Evolutionary conservation across 2,113 vertebrate species (phyloP).

Genomic region (Balaenoptera acutorostrata): DNA sequence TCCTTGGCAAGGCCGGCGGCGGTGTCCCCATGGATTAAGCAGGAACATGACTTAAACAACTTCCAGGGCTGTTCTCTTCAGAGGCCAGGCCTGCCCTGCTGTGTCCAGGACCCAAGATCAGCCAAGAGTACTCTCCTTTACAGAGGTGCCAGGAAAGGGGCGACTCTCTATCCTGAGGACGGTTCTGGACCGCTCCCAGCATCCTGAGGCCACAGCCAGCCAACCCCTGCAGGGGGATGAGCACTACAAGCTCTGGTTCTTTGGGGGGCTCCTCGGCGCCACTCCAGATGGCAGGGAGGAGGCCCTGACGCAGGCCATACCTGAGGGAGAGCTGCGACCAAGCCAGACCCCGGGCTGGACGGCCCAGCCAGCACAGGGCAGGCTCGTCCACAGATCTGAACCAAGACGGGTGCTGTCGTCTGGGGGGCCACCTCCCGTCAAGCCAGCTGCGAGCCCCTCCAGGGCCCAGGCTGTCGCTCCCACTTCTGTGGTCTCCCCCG

Average conservation of each 20-base stretch:
- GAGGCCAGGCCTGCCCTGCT: neutral
- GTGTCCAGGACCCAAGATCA: neutral
- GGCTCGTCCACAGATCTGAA: neutral
- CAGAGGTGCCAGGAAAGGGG: neutral
- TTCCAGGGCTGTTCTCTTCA: neutral
- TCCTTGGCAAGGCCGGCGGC: neutral
- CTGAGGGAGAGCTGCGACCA: neutral
- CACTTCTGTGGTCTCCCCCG: neutral
- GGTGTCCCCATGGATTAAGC: neutral
- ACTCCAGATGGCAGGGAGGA: neutral
- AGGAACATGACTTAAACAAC: neutral
- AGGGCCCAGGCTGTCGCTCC: too few species aligned
- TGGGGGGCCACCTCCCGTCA: neutral
- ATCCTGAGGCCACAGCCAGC: neutral
- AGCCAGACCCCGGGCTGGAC: neutral
- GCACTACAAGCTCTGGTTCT: rapidly evolving
- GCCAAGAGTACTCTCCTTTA: neutral
- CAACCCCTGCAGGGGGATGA: neutral
- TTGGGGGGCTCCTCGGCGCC: neutral
- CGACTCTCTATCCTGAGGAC: rapidly evolving
- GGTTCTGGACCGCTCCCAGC: neutral
- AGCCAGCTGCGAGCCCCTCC: neutral
- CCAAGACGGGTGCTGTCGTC: neutral
- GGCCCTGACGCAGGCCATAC: neutral
- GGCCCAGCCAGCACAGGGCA: too few species aligned